A percentile compares a stretch with the other conserved stretches of the same genome.
phyloP scores from a whole-genome alignment of 2,113 vertebrate genomes.

The Pollimyrus isidori region DNA sequence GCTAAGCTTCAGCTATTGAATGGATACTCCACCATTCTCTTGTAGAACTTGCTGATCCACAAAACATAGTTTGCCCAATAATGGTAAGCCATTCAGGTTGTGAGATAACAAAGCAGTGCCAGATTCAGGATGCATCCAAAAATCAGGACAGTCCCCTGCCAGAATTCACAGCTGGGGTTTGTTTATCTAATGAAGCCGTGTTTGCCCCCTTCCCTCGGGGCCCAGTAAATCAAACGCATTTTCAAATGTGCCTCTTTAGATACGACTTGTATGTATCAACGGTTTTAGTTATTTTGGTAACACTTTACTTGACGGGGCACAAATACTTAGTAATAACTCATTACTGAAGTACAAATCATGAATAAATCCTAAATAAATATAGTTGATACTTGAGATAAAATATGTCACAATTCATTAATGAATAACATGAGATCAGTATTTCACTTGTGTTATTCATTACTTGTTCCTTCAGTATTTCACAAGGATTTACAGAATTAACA shows the following conservation, averaged over 20 bases:
- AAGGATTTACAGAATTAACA: not conserved
- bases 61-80: not conserved
- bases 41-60: not conserved
- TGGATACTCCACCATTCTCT: not conserved
- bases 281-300: not conserved
- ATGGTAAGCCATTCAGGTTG: not conserved
- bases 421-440: not conserved
- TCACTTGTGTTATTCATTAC: not conserved
- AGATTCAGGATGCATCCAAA: not conserved
- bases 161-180: not conserved
- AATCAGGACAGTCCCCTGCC: not conserved
- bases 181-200: not conserved
- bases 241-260: not conserved
- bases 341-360: not conserved
- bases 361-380: not conserved
- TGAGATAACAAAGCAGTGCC: not conserved
- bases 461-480: not conserved
- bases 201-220: not conserved
- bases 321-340: not conserved
- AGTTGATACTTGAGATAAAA: not conserved
- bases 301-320: not conserved
- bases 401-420: not conserved
- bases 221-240: not conserved
- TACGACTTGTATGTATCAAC: not conserved
- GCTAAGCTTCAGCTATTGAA: not conserved